A percentile compares a stretch with the other conserved stretches of the same genome.
Conservation (phyloP, 2,797 vertebrate genomes). For the Pangasius sanitwongsei region DNA sequence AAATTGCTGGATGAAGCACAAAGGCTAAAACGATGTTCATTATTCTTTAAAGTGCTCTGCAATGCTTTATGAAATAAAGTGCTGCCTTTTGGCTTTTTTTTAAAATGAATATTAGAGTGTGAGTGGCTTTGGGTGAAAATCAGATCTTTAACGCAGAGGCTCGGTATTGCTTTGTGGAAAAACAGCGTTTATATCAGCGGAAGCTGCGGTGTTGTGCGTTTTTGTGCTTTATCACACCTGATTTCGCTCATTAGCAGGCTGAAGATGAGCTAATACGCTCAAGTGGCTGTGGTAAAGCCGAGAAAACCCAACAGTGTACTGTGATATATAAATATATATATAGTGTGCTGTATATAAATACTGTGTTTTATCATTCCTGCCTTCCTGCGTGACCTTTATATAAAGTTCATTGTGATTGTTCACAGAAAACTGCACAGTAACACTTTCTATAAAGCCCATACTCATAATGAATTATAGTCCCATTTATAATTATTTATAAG, state of each 20-base stretch:
- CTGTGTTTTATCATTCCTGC: background rate
- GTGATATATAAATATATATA: background rate
- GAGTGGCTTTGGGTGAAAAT: conserved; percentile 20
- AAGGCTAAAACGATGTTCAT: conserved; percentile 9
- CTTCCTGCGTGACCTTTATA: background rate
- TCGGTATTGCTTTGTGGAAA: background rate
- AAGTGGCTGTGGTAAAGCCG: background rate
- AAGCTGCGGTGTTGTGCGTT: background rate
- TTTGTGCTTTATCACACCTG: background rate
- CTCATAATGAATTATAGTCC: too few species aligned
- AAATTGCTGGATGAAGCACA: background rate
- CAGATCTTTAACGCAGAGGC: background rate
- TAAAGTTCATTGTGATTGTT: background rate
- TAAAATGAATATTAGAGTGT: background rate
- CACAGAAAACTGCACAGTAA: background rate
- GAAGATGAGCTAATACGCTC: background rate
- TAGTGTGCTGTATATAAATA: too few species aligned
- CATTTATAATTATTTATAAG: too few species aligned
- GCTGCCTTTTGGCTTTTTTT: background rate
- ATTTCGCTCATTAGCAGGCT: background rate
- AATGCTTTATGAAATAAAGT: background rate
- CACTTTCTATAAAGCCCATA: too few species aligned
- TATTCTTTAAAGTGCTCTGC: conserved; percentile 12
- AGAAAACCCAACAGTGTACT: background rate
- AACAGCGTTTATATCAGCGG: background rate